A percentile compares a stretch with the other conserved stretches of the same genome.
Conservation (phyloP, 2,113 vertebrate species). For the Sapajus apella region DNA sequence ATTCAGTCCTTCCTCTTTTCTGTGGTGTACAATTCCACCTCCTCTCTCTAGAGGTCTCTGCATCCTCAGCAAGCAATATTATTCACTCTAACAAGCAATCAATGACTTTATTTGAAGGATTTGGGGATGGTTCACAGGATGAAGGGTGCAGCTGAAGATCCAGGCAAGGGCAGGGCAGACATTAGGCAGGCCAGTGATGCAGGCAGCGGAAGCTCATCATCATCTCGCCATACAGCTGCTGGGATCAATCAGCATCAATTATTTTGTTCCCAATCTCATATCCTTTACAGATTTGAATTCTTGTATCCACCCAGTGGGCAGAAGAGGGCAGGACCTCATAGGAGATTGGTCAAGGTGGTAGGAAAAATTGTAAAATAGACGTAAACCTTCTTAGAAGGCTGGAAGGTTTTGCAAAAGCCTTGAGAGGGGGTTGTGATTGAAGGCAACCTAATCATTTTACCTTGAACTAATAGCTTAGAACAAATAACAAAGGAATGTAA, state of each 20-base stretch:
- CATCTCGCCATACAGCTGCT: not conserved
- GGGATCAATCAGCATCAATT: no score
- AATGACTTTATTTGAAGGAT: slow-evolving; percentile 40
- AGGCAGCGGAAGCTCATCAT: not conserved
- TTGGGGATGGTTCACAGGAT: not conserved
- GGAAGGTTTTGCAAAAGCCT: no score
- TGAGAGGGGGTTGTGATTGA: no score
- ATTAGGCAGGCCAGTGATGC: not conserved
- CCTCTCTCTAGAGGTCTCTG: not conserved
- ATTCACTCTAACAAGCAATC: not conserved
- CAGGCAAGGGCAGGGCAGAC: not conserved
- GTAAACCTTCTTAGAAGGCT: no score
- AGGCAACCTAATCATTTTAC: no score
- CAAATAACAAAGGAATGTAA: no score
- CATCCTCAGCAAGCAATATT: not conserved
- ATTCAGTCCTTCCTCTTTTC: not conserved
- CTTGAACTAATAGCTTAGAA: no score
- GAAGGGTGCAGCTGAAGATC: not conserved
- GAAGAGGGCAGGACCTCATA: not conserved
- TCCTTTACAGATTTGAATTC: not conserved
- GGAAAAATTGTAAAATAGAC: no score
- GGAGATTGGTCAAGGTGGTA: no score
- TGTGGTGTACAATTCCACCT: not conserved
- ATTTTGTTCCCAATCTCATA: not conserved
- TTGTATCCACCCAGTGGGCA: not conserved